phyloP scores from a whole-genome alignment of 2,113 vertebrate species.

The Lepus europaeus region DNA sequence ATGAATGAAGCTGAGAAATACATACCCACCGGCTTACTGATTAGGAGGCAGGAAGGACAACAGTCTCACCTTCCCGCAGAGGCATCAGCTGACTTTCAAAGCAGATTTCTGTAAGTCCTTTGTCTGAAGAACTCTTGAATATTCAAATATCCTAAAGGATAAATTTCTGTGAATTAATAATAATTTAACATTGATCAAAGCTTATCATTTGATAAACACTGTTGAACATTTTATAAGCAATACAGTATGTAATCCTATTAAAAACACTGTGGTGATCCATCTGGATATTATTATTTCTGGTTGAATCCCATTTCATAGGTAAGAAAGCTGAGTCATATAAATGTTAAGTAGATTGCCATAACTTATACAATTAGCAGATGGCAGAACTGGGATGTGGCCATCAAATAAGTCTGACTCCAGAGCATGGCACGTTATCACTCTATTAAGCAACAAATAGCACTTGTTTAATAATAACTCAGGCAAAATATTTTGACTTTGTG shows the following conservation, averaged over 20 bases:
- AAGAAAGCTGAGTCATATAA: not conserved
- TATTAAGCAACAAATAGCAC: not conserved
- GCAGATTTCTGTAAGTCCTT: not conserved
- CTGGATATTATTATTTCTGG: not conserved
- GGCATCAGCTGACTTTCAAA: not conserved
- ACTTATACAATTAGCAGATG: not conserved
- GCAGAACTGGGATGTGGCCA: not conserved
- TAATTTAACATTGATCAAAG: not conserved
- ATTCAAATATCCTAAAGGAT: constrained; percentile 10
- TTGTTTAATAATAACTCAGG: not conserved
- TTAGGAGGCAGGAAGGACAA: not conserved
- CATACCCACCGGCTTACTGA: not conserved
- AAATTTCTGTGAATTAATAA: not conserved
- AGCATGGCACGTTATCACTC: not conserved
- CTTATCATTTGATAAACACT: not conserved
- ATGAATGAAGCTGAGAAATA: constrained; percentile 51
- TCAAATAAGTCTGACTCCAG: not conserved
- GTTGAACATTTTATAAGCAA: not conserved
- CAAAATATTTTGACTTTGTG: not conserved
- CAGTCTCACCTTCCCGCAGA: constrained; percentile 18
- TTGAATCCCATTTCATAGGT: not conserved
- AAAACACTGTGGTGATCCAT: not conserved
- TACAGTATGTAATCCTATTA: not conserved
- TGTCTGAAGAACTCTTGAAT: not conserved
- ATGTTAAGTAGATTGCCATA: not conserved